Percentiles rank a stretch among this genome's conserved stretches.
These are phyloP conservation scores for Stegana nigrithorax DNA, from an alignment of 2,888 invertebrate species.

Conservation along the genomic window DNA sequence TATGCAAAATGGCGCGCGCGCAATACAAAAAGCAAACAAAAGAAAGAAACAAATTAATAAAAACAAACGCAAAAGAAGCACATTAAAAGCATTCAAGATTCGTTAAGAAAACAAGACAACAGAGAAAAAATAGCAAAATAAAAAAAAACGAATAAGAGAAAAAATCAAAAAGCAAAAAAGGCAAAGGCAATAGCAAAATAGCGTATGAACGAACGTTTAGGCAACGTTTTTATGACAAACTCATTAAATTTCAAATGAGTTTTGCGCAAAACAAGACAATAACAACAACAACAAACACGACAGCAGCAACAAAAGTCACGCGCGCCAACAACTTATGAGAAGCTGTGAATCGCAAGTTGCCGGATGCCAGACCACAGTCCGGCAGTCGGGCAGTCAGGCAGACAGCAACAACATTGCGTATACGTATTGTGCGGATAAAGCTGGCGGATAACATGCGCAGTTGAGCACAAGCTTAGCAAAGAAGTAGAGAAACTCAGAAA, in stretches of 20 bases:
- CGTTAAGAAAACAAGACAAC: constrained; percentile 21
- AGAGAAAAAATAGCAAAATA: neutral
- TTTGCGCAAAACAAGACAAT: constrained; percentile 1
- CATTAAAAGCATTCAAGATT: constrained; percentile 12
- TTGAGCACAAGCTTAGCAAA: constrained; percentile 25
- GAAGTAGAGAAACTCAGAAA: constrained; percentile 20
- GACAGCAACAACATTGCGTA: constrained; percentile 31
- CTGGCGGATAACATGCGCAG: constrained; percentile 53
- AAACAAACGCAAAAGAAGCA: too few species aligned
- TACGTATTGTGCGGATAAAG: constrained; percentile 38
- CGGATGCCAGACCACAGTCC: constrained; percentile 1
- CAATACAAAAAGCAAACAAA: too few species aligned
- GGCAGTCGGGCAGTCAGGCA: neutral
- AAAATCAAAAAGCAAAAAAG: too few species aligned
- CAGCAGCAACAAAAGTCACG: constrained; percentile 14
- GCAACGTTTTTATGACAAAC: constrained; percentile 26
- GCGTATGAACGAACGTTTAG: neutral
- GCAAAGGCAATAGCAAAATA: too few species aligned
- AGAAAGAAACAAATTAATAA: neutral
- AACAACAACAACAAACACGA: constrained; percentile 24
- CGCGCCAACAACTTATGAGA: neutral
- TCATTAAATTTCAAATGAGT: constrained; percentile 33
- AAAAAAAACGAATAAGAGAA: neutral
- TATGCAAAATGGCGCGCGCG: constrained; percentile 7
- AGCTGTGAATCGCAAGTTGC: neutral